Conservation (phyloP, 2,888 invertebrate genomes). For the Galerucella nymphaeae region DNA sequence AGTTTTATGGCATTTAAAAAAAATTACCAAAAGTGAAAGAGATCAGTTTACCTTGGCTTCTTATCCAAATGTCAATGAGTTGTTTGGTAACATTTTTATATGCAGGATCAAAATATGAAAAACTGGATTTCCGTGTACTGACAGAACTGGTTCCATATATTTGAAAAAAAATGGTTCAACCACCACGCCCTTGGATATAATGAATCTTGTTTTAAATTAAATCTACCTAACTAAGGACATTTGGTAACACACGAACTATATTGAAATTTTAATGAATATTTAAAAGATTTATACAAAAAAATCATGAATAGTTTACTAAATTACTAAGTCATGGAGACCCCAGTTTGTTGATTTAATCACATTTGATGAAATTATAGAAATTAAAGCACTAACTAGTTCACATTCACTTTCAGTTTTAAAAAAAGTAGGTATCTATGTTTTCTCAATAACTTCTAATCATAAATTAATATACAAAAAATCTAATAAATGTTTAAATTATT, state of each 20-base stretch:
- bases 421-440: too few species aligned
- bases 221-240: background rate
- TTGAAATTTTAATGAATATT: background rate
- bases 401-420: too few species aligned
- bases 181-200: background rate
- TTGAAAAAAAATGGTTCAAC: background rate
- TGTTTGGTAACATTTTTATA: constrained; percentile 10
- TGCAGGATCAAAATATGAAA: background rate
- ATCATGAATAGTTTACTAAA: background rate
- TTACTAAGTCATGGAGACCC: too few species aligned
- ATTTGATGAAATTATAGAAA: too few species aligned
- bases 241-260: background rate
- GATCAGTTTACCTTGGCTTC: constrained; percentile 13
- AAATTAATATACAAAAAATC: too few species aligned
- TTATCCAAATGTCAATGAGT: constrained; percentile 15
- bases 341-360: too few species aligned
- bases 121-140: constrained; percentile 16
- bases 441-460: too few species aligned
- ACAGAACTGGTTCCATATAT: constrained; percentile 20
- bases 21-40: constrained; percentile 15
- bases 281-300: background rate
- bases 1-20: constrained; percentile 4
- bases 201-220: background rate
- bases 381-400: too few species aligned
- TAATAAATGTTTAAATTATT: too few species aligned